Base-by-base conservation (phyloP, 2,797 vertebrate species). In the Cygnus olor region DNA sequence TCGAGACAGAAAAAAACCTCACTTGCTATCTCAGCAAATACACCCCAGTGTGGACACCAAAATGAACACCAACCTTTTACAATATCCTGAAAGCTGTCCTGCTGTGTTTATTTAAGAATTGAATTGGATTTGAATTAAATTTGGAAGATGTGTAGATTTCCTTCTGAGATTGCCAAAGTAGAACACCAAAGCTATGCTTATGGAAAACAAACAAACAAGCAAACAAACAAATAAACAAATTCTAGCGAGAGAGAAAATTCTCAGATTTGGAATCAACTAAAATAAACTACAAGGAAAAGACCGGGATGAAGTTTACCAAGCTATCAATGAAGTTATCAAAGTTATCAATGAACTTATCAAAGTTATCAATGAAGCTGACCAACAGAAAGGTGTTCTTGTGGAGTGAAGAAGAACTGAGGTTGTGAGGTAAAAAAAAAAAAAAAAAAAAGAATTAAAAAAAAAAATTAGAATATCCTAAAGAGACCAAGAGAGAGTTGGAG, bases 181-280 rank as follows among this genome's bases (percentile, higher is more conserved):
- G 57, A 78, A 81, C 25, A 27, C 44, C 22, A 44, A 66, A 86
- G 11, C 25, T 68, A 28, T 10, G 6, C 2, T 80, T 20, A 22
- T 1, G 6, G 15, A 49, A 40, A 10, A 9, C 84, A 6, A 24
- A 25, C 22, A 60, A 60, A 38, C 58, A 60, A 16, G 22, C 60
- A 47, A 34, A 30, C 0, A 32, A 89, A 65, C 4, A 42, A 56
- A 3, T 1, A 6, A 56, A 3, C 1, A 6, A 74, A 27, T 44
- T 88, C 7, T 47, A 79, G n/a, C 53, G 65, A 69, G 32, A 54
- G 22, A 79, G 76, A 19, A 65, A 91, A 38, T 32, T 68, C 47
- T 87, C 40, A 76, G 34, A 34, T 51, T 51, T 25, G 6, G 42
- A 87, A 28, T 69, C 10, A 40, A 38, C 24, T 60, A 42, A 83